A percentile compares a stretch with the other conserved stretches of the same genome.
Evolutionary conservation across 2,113 vertebrate genomes (phyloP).

Genomic region (Scomber japonicus): DNA sequence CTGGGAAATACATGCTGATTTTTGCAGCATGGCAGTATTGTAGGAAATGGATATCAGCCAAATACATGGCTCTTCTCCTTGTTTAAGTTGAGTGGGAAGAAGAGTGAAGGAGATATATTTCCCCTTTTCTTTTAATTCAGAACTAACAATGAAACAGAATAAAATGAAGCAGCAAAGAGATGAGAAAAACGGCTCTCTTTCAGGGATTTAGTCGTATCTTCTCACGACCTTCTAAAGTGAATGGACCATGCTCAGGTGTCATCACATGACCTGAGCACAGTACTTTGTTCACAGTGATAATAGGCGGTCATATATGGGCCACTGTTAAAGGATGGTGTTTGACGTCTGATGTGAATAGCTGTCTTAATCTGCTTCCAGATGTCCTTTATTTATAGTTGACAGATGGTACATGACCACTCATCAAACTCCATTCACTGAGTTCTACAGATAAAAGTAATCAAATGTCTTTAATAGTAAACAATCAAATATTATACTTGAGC

Average conservation of each 20-base stretch:
- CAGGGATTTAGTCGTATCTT: slow-evolving; percentile 10
- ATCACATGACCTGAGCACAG: too few species aligned
- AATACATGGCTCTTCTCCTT: slow-evolving; percentile 6
- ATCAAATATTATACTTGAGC: too few species aligned
- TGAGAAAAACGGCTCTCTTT: background rate
- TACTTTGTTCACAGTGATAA: too few species aligned
- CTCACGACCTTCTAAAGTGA: too few species aligned
- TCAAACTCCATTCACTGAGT: background rate
- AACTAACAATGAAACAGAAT: slow-evolving; percentile 27
- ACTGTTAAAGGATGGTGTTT: background rate
- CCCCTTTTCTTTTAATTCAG: background rate
- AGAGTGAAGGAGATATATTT: background rate
- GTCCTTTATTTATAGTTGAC: background rate
- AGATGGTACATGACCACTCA: background rate
- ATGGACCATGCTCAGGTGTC: too few species aligned
- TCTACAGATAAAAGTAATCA: too few species aligned
- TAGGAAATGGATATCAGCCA: slow-evolving; percentile 31
- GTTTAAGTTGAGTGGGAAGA: background rate
- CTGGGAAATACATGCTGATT: slow-evolving; percentile 58
- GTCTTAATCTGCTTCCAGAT: slow-evolving; percentile 14
- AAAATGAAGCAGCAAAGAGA: slow-evolving; percentile 7
- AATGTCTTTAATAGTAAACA: too few species aligned
- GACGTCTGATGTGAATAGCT: background rate
- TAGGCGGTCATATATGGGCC: too few species aligned
- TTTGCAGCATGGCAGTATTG: slow-evolving; percentile 55